phyloP scores from a whole-genome alignment of 2,797 vertebrate genomes.

The Acropternis orthonyx region DNA sequence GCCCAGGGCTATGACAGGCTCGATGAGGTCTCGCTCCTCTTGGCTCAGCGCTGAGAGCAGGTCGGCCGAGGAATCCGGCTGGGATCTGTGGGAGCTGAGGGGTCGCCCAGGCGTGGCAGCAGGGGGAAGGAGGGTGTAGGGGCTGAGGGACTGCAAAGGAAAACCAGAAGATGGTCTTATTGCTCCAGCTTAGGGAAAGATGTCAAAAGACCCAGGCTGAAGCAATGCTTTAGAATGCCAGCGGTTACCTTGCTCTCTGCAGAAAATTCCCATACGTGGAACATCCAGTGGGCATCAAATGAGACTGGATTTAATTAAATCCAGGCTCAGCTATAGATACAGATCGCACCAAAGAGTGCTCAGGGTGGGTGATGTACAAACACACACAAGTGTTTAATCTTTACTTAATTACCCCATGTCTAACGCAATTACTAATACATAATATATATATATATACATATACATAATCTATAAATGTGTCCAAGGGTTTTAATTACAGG shows the following conservation, averaged over 20 bases:
- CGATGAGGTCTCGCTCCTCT: conserved; percentile 88
- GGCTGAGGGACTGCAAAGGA: conserved; percentile 75
- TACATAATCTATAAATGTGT: background rate
- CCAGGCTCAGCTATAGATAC: background rate
- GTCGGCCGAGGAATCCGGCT: conserved; percentile 79
- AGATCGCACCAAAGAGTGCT: background rate
- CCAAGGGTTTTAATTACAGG: background rate
- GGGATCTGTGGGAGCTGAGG: conserved; percentile 47
- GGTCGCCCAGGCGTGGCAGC: background rate
- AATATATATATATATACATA: background rate
- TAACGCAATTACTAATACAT: background rate
- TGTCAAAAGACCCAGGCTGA: background rate
- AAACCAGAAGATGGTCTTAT: background rate
- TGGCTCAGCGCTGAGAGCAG: conserved; percentile 87
- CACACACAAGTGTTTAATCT: background rate
- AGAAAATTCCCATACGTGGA: background rate
- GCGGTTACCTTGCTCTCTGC: background rate
- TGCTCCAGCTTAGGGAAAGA: background rate
- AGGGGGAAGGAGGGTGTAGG: conserved; percentile 72
- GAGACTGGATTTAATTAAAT: conserved; percentile 6
- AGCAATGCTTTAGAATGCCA: background rate
- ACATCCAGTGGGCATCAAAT: background rate
- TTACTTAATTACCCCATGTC: background rate
- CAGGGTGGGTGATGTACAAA: background rate
- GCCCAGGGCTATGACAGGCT: conserved; percentile 82